phyloP scores from a whole-genome alignment of 2,113 vertebrate species.

The Bungarus multicinctus region DNA sequence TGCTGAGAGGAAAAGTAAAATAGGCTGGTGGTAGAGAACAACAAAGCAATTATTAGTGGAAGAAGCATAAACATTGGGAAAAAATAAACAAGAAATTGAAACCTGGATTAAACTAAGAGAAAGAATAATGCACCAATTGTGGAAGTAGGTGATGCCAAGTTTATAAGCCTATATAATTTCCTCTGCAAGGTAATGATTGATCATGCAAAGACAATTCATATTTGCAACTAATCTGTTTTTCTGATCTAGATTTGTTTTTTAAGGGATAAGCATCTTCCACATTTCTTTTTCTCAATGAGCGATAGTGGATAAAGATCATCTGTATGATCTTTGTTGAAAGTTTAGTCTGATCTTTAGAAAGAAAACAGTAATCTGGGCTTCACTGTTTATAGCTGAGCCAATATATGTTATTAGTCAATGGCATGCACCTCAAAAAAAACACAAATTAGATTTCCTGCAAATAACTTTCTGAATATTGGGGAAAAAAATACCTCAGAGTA shows the following conservation, averaged over 20 bases:
- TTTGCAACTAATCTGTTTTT: not conserved
- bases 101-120: not conserved
- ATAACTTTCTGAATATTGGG: not conserved
- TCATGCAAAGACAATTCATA: not conserved
- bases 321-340: not conserved
- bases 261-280: not conserved
- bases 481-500: not conserved
- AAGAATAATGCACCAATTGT: not conserved
- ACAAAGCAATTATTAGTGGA: not conserved
- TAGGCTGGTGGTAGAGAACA: not conserved
- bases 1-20: not conserved
- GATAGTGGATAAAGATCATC: too few species aligned
- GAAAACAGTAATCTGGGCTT: not conserved
- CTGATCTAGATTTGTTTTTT: not conserved
- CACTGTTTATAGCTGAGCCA: not conserved
- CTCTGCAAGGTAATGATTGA: not conserved
- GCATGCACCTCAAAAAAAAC: not conserved
- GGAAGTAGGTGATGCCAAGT: not conserved
- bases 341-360: not conserved
- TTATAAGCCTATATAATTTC: not conserved
- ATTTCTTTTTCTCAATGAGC: not conserved
- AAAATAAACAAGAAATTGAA: not conserved
- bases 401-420: not conserved
- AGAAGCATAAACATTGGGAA: not conserved
- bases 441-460: constrained; percentile 1